Conservation (phyloP, 2,888 invertebrate species). For the Dolichomitus sp. region DNA sequence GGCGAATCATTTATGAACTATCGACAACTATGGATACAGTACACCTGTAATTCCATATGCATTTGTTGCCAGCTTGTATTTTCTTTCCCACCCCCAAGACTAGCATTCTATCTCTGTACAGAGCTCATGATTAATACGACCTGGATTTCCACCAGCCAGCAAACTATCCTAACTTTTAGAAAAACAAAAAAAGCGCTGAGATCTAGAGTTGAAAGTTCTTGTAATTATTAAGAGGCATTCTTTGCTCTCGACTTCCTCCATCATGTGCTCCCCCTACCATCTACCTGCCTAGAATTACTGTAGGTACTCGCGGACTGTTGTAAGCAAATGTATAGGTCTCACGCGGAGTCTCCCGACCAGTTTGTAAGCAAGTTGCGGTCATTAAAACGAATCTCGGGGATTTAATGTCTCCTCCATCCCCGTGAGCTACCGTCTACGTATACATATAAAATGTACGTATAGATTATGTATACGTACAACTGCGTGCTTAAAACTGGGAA, state of each 20-base stretch:
- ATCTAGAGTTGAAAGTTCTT: slow-evolving; percentile 54
- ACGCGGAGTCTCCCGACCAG: slow-evolving; percentile 77
- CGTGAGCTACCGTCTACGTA: slow-evolving; percentile 40
- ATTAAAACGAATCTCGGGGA: slow-evolving; percentile 85
- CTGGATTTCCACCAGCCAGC: slow-evolving; percentile 18
- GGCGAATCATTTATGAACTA: not conserved
- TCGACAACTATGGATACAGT: not conserved
- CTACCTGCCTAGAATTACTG: slow-evolving; percentile 30
- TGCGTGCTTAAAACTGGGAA: slow-evolving; percentile 56
- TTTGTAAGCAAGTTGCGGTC: slow-evolving; percentile 84
- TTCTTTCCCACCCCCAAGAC: not conserved
- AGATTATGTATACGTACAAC: slow-evolving; percentile 25
- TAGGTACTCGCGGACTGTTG: slow-evolving; percentile 55
- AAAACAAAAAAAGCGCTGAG: slow-evolving; percentile 32
- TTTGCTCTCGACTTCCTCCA: slow-evolving; percentile 55
- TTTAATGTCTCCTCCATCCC: slow-evolving; percentile 81
- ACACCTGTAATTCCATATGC: not conserved
- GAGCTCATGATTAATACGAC: slow-evolving; percentile 34
- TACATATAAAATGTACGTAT: slow-evolving; percentile 33
- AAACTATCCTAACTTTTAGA: slow-evolving; percentile 46
- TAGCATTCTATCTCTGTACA: not conserved
- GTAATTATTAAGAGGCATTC: slow-evolving; percentile 65
- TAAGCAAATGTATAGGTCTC: slow-evolving; percentile 56
- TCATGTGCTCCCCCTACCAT: slow-evolving; percentile 73
- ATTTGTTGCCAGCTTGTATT: not conserved